Conservation (phyloP, 2,797 vertebrate genomes). For the Esox masquinongy region DNA sequence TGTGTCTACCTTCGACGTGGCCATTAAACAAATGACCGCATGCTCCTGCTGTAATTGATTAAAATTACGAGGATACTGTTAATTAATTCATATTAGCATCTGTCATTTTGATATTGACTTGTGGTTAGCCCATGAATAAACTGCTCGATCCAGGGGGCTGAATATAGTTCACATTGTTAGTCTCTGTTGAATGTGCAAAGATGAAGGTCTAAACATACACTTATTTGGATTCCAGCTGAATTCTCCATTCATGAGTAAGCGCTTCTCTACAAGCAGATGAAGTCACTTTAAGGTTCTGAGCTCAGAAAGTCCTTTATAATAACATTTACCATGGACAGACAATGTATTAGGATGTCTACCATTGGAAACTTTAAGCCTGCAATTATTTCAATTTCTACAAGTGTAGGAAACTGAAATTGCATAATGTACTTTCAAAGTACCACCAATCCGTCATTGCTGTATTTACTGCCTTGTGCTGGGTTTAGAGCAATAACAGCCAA, state of each 20-base stretch:
- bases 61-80: not conserved
- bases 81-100: not conserved
- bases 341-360: not conserved
- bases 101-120: not conserved
- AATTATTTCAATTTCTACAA: not conserved
- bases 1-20: not conserved
- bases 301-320: not conserved
- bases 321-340: not conserved
- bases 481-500: not conserved
- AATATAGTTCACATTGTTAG: not conserved
- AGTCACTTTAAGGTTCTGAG: not conserved
- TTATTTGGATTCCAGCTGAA: not conserved
- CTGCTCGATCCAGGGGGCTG: not conserved
- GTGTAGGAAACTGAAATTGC: not conserved
- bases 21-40: not conserved
- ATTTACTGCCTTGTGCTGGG: not conserved
- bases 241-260: not conserved
- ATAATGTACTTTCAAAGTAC: not conserved
- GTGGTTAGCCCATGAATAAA: not conserved
- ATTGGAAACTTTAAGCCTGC: conserved; percentile 1
- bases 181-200: not conserved
- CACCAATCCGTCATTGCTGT: not conserved
- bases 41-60: not conserved
- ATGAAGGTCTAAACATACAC: not conserved
- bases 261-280: not conserved